phyloP scores from a whole-genome alignment of 2,797 vertebrate species.

The Capromys pilorides region DNA sequence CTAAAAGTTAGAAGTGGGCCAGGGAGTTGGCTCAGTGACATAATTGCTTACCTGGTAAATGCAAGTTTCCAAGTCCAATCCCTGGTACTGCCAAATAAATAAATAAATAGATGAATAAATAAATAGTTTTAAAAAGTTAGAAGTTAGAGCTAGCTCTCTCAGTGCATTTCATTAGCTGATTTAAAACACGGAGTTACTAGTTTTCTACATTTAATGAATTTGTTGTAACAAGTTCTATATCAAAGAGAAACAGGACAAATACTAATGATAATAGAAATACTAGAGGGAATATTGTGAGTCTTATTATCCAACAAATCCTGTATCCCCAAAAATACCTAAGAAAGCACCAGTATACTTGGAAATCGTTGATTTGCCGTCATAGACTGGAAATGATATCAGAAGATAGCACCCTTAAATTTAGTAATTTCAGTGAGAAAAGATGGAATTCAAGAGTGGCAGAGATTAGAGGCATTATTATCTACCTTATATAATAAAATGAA shows the following conservation, averaged over 20 bases:
- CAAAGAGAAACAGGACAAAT: neutral
- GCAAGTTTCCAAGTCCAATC: too few species aligned
- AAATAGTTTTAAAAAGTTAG: neutral
- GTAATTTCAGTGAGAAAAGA: neutral
- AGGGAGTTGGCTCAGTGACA: too few species aligned
- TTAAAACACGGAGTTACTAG: neutral
- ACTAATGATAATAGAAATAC: neutral
- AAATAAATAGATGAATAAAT: too few species aligned
- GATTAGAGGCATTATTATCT: neutral
- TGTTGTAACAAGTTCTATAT: neutral
- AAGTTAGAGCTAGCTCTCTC: neutral
- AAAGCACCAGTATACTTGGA: neutral
- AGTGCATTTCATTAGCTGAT: neutral
- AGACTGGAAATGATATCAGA: neutral
- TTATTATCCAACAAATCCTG: neutral
- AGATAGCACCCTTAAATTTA: neutral
- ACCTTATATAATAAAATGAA: neutral
- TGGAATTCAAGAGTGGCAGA: neutral
- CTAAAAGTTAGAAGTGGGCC: neutral
- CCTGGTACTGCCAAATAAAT: too few species aligned
- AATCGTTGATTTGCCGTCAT: neutral
- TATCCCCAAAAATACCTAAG: neutral
- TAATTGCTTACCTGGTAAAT: too few species aligned
- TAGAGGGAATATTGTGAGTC: neutral
- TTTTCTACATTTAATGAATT: neutral